Percentiles rank a stretch among this genome's conserved stretches.
Evolutionary conservation across 2,113 vertebrate genomes (phyloP).

Genomic region (Burhinus oedicnemus): DNA sequence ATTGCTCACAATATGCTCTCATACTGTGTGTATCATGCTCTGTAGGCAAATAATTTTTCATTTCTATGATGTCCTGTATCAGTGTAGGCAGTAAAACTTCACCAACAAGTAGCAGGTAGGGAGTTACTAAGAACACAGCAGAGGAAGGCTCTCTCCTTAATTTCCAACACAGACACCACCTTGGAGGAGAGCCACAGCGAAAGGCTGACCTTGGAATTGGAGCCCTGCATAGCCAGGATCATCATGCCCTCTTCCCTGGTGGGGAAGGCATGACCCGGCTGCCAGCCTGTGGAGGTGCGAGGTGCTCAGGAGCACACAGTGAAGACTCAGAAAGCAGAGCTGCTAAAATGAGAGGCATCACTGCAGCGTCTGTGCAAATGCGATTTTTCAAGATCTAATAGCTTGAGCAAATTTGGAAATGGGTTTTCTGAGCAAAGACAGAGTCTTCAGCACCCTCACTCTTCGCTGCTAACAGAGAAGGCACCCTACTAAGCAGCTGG

Average conservation of each 20-base stretch:
- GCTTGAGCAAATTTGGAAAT: not conserved
- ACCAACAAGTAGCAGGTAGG: not conserved
- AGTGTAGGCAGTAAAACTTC: not conserved
- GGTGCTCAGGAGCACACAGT: fast-evolving
- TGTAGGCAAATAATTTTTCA: not conserved
- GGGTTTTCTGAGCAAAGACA: not conserved
- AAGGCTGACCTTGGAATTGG: not conserved
- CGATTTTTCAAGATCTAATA: not conserved
- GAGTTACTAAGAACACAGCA: not conserved
- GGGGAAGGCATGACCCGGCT: not conserved
- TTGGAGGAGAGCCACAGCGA: not conserved
- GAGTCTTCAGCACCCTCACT: not conserved
- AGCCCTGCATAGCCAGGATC: fast-evolving
- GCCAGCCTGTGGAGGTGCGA: not conserved
- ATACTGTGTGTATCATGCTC: not conserved
- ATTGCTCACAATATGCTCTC: not conserved
- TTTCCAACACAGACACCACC: not conserved
- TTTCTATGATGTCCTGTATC: not conserved
- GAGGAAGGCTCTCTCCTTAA: not conserved
- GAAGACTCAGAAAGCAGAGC: not conserved
- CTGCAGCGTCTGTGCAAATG: not conserved
- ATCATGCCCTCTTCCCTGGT: fast-evolving
- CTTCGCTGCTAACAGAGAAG: not conserved
- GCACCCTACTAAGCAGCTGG: not conserved
- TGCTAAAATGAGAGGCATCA: not conserved